Evolutionary conservation across 2,113 vertebrate species (phyloP).

Genomic region (Poeciliopsis occidentalis): DNA sequence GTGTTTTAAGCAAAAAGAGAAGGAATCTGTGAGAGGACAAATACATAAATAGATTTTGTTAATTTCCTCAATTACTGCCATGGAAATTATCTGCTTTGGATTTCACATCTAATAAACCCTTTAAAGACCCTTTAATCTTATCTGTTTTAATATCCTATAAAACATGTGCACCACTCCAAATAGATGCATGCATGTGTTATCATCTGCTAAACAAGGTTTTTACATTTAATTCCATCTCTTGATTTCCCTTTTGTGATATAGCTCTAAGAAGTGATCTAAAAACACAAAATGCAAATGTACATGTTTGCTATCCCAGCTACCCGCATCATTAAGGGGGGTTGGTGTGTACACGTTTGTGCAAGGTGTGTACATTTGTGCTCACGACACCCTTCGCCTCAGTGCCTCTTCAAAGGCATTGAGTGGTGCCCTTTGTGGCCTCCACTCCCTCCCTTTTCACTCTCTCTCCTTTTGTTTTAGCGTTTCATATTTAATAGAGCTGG

Average conservation of each 20-base stretch:
- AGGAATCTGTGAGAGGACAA: neutral
- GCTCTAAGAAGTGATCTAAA: conserved; percentile 54
- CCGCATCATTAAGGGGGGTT: conserved; percentile 58
- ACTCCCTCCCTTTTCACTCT: conserved; percentile 66
- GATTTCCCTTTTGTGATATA: conserved; percentile 63
- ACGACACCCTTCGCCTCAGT: conserved; percentile 70
- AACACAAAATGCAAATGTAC: conserved; percentile 69
- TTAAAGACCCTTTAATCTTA: conserved; percentile 65
- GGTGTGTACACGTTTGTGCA: conserved; percentile 37
- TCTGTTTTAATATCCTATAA: conserved; percentile 51
- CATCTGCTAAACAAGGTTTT: conserved; percentile 55
- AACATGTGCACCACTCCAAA: conserved; percentile 46
- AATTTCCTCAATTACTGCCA: conserved; percentile 38
- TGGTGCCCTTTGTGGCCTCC: conserved; percentile 73
- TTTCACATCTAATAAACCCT: conserved; percentile 13
- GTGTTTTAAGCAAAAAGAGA: neutral
- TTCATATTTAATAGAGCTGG: conserved; percentile 83
- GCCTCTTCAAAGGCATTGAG: conserved; percentile 82
- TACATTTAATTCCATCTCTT: conserved; percentile 55
- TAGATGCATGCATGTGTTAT: conserved; percentile 49
- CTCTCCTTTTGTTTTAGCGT: conserved; percentile 82
- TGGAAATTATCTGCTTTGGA: conserved; percentile 13
- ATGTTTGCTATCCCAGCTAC: conserved; percentile 54
- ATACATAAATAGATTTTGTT: conserved; percentile 5
- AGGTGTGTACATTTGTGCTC: conserved; percentile 58